phyloP scores from a whole-genome alignment of 2,888 invertebrate species.

The Melinopterus prodromus region DNA sequence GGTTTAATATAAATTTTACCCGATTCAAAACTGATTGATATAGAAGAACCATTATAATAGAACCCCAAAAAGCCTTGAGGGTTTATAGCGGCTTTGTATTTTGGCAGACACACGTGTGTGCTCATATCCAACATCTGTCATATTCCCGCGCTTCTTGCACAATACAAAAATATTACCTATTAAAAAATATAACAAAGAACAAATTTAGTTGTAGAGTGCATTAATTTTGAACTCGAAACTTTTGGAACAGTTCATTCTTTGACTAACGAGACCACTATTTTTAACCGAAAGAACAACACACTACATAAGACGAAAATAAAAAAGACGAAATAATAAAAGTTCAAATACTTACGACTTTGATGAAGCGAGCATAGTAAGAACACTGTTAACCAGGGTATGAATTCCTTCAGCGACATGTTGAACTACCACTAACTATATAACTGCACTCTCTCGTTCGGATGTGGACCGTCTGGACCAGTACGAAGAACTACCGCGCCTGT shows the following conservation, averaged over 20 bases:
- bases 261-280: neutral
- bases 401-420: neutral
- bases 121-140: neutral
- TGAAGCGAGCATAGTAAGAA: neutral
- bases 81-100: neutral
- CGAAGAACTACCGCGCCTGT: neutral
- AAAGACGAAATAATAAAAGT: neutral
- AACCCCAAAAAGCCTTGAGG: neutral
- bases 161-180: neutral
- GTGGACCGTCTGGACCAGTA: neutral
- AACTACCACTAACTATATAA: neutral
- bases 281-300: neutral
- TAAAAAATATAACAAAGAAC: neutral
- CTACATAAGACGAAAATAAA: neutral
- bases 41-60: neutral
- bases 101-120: neutral
- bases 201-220: too few species aligned
- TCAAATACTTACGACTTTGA: neutral
- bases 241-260: too few species aligned
- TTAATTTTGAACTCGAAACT: too few species aligned
- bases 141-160: neutral
- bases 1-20: neutral
- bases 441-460: neutral
- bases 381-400: neutral
- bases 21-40: neutral